Percentiles rank a stretch among this genome's conserved stretches.
Conservation (phyloP, 2,797 vertebrate genomes). For the Nyctibius grandis region DNA sequence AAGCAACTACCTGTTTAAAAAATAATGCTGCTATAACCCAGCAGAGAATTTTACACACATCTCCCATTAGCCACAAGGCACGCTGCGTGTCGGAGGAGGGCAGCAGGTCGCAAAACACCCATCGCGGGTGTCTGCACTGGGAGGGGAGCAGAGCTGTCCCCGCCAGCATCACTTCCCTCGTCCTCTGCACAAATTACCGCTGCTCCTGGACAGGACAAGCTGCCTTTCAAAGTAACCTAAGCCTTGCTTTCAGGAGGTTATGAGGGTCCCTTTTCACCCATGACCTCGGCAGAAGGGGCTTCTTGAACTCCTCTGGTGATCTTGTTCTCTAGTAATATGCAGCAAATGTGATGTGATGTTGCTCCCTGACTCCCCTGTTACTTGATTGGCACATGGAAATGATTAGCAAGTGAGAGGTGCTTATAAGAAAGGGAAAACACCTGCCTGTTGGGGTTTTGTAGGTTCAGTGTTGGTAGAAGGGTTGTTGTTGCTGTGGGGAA, state of each 20-base stretch:
- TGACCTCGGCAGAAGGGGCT: not conserved
- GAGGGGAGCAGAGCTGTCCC: not conserved
- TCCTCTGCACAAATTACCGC: not conserved
- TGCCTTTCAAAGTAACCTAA: not conserved
- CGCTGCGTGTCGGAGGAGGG: fast-evolving
- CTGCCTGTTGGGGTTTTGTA: not conserved
- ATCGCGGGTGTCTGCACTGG: not conserved
- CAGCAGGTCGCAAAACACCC: fast-evolving
- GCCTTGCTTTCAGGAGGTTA: not conserved
- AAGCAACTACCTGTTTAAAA: slow-evolving; percentile 5
- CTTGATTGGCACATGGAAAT: not conserved
- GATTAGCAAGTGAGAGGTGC: not conserved
- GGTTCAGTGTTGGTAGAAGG: not conserved
- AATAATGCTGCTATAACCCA: not conserved
- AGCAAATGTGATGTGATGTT: not conserved
- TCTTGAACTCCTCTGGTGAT: not conserved
- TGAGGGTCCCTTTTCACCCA: not conserved
- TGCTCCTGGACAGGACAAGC: not conserved
- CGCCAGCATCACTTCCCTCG: fast-evolving
- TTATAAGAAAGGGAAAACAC: not conserved
- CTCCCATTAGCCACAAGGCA: not conserved
- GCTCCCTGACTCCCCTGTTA: not conserved
- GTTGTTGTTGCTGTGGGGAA: not conserved
- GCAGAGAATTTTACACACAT: not conserved
- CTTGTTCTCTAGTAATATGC: slow-evolving; percentile 23